Conservation (phyloP, 1,140 invertebrate species). For the Oedothorax gibbosus region DNA sequence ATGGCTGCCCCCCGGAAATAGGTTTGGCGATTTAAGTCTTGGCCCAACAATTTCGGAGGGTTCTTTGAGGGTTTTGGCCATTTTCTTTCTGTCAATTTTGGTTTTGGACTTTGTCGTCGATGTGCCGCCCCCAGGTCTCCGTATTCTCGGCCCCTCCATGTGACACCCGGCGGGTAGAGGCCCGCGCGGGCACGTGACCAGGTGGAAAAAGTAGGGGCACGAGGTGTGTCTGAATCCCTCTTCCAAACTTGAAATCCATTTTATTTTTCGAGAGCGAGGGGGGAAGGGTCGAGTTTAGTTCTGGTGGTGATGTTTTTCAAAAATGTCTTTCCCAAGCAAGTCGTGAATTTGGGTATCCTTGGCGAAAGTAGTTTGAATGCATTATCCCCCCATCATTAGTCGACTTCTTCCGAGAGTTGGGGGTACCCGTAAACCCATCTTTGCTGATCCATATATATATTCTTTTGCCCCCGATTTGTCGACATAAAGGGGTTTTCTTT, state of each 20-base stretch:
- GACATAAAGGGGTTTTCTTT: background rate
- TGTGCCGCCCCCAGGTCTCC: too few species aligned
- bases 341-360: background rate
- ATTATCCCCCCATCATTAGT: background rate
- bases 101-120: background rate
- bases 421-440: background rate
- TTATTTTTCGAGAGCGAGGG: too few species aligned
- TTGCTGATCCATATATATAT: background rate
- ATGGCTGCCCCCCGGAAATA: background rate
- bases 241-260: background rate
- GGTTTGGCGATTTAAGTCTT: background rate
- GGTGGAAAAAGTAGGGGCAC: background rate
- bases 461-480: background rate
- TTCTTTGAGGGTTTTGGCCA: background rate
- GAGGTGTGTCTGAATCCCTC: background rate
- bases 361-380: constrained; percentile 20
- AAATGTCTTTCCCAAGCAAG: background rate
- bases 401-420: background rate
- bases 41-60: too few species aligned
- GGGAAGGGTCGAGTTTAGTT: background rate
- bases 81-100: background rate
- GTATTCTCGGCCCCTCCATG: background rate
- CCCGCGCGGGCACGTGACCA: background rate
- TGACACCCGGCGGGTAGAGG: background rate
- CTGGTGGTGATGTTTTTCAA: background rate